Base-by-base conservation (phyloP, 1,140 invertebrate species). In the Orchestia grillus region DNA sequence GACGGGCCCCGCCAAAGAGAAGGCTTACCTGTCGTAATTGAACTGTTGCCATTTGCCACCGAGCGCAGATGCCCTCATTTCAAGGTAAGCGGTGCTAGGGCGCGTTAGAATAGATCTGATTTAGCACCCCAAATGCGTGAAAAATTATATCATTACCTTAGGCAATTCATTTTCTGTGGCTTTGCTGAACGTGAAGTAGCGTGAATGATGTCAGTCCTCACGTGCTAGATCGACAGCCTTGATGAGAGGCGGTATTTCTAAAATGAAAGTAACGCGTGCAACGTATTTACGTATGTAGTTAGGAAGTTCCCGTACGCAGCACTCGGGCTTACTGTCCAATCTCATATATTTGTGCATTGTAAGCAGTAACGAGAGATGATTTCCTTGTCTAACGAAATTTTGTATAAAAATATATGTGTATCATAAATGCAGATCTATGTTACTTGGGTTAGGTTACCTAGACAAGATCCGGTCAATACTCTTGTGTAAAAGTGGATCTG, bases 1-100 rank as follows among this genome's bases (percentile, higher is more conserved):
- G 88, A 28, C n/a, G 3, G 88, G 15, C 88, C n/a, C 41, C 28
- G 88, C 88, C 41, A 90, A 90, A 90, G 88, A 90, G 88, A 90
- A 90, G 88, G 88, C 88, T 90, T 90, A 42, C 43, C 88, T 90
- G 36, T 42, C 23, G 43, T 90, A 90, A 90, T 90, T 44, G n/a
- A 90, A 44, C 88, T 90, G 41, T 90, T 90, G 43, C 11, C 42
- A 90, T 15, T 90, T 43, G 36, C n/a, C n/a, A 90, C 88, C 15
- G 4, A 42, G 28, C 41, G 62, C 28, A 36, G 15, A 77, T 36
- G 62, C 62, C 28, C 62, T 77, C 11, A 77, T 77, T 77, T 77
- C 36, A 28, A 77, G 62, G 62, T 77, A 77, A 77, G 62, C 62
- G 62, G 11, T 28, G 62, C 62, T 36, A 8, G 47, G 6, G 6